A percentile compares a stretch with the other conserved stretches of the same genome.
These are phyloP conservation scores for Eugnorisma glareosa DNA, from an alignment of 2,888 invertebrate genomes.

Conservation along the genomic window DNA sequence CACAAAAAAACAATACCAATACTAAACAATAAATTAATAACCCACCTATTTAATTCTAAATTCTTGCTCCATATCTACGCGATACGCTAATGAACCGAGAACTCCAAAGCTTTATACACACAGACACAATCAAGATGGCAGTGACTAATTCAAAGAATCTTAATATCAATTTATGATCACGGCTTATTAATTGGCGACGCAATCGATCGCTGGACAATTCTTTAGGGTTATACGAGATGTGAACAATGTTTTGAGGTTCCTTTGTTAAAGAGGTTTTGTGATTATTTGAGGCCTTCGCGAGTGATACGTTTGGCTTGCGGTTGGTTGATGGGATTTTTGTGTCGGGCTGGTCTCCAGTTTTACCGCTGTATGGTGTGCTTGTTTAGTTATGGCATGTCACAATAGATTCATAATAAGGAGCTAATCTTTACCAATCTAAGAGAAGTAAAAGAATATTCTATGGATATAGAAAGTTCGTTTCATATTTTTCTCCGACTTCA, in stretches of 20 bases:
- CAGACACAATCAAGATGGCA: conserved; percentile 60
- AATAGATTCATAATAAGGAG: too few species aligned
- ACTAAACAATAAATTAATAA: conserved; percentile 46
- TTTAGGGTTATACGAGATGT: conserved; percentile 36
- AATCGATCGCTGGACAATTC: conserved; percentile 65
- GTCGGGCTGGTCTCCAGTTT: neutral
- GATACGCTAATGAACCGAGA: conserved; percentile 56
- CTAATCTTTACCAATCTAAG: neutral
- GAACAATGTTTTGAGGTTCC: conserved; percentile 42
- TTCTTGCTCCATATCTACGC: conserved; percentile 42
- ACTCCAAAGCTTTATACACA: conserved; percentile 43
- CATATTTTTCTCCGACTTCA: neutral
- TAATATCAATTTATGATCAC: conserved; percentile 72
- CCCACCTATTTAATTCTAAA: conserved; percentile 18
- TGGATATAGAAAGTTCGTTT: neutral
- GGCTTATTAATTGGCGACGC: conserved; percentile 77
- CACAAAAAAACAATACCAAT: conserved; percentile 22
- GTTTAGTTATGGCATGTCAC: neutral
- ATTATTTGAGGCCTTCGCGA: conserved; percentile 4
- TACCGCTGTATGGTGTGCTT: neutral
- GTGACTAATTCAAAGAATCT: conserved; percentile 66
- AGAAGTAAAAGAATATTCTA: neutral
- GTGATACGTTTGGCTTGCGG: neutral
- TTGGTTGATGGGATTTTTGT: neutral
- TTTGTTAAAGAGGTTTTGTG: conserved; percentile 30